A percentile compares a stretch with the other conserved stretches of the same genome.
These are phyloP conservation scores for Saccostrea echinata DNA, from an alignment of 1,140 invertebrate genomes.

Conservation along the genomic window DNA sequence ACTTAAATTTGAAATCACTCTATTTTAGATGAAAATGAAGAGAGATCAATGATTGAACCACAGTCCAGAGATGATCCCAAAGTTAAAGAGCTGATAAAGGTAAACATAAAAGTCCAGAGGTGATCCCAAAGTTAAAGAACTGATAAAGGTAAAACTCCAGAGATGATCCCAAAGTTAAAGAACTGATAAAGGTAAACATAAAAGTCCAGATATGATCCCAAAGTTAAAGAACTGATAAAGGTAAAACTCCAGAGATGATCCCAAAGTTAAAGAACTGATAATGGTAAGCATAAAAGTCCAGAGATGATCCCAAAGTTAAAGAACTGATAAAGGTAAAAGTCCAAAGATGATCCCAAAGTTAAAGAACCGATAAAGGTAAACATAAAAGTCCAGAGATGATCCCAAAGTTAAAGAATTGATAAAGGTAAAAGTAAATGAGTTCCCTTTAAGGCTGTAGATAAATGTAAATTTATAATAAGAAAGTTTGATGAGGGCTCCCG, in stretches of 20 bases:
- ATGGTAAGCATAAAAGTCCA: conserved; percentile 67
- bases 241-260: conserved; percentile 88
- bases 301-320: background rate
- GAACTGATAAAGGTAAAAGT: conserved; percentile 73
- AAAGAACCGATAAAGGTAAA: conserved; percentile 87
- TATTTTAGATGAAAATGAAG: conserved; percentile 94
- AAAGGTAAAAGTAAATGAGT: no score
- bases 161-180: conserved; percentile 92
- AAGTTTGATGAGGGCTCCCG: no score
- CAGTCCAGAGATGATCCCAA: conserved; percentile 92
- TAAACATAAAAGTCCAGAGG: conserved; percentile 54
- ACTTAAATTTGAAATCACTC: no score
- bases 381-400: background rate
- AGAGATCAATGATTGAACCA: conserved; percentile 96
- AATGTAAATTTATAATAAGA: no score
- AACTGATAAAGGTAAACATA: conserved; percentile 85
- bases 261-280: conserved; percentile 92
- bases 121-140: background rate
- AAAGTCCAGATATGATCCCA: background rate
- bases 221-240: background rate
- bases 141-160: conserved; percentile 82
- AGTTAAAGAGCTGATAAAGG: conserved; percentile 89
- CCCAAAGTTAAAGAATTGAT: background rate
- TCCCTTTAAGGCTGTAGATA: no score
- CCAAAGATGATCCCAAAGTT: conserved; percentile 92